Evolutionary conservation across 1,140 invertebrate genomes (phyloP).

Genomic region (Drosophila melanica): DNA sequence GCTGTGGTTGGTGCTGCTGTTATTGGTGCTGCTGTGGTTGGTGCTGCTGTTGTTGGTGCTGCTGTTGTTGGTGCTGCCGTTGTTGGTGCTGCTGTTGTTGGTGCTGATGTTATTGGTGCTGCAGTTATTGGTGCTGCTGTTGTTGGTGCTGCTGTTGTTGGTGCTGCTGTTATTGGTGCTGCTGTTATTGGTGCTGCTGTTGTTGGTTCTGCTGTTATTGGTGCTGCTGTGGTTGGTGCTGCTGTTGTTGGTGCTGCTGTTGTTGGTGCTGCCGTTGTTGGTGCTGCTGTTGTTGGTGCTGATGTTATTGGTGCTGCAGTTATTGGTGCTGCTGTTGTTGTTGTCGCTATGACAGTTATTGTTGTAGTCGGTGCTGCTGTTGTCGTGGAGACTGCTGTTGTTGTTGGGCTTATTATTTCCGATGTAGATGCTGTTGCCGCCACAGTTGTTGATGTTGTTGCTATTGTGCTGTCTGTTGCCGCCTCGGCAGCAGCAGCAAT

Average conservation of each 20-base stretch:
- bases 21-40: background rate
- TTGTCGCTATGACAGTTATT: background rate
- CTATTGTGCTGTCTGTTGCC: slow-evolving; percentile 1
- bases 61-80: background rate
- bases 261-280: slow-evolving; percentile 3
- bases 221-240: background rate
- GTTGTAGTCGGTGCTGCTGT: slow-evolving; percentile 5
- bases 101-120: slow-evolving; percentile 1
- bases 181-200: slow-evolving; percentile 19
- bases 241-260: too few species aligned
- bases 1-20: background rate
- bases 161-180: slow-evolving; percentile 5
- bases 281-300: slow-evolving; percentile 6
- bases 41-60: background rate
- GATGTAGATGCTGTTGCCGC: slow-evolving; percentile 12
- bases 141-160: slow-evolving; percentile 1
- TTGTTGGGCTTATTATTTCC: background rate
- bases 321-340: slow-evolving; percentile 2
- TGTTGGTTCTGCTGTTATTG: slow-evolving; percentile 6
- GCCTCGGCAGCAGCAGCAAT: slow-evolving; percentile 51
- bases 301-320: background rate
- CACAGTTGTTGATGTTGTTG: slow-evolving; percentile 4
- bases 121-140: background rate
- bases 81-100: slow-evolving; percentile 5
- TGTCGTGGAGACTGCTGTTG: slow-evolving; percentile 21